Evolutionary conservation across 2,888 invertebrate species (phyloP).

Genomic region (Apomyelois bistriatella): DNA sequence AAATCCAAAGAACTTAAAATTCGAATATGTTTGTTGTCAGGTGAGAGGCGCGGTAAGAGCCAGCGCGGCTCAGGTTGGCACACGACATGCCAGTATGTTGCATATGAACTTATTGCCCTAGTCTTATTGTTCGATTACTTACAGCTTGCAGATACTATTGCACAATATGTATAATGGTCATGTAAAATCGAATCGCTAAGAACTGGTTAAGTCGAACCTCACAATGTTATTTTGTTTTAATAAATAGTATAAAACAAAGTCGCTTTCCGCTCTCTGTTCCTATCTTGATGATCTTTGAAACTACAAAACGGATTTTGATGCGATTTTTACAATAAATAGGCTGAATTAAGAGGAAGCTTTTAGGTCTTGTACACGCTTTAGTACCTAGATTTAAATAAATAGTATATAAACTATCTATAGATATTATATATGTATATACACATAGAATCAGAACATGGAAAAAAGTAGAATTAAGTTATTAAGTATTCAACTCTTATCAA

Average conservation of each 20-base stretch:
- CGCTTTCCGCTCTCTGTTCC: too few relatives aligned
- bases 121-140: slow-evolving; percentile 12
- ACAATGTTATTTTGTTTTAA: too few relatives aligned
- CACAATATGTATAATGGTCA: not conserved
- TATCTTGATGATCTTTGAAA: too few relatives aligned
- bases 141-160: not conserved
- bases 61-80: slow-evolving; percentile 38
- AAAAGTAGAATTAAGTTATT: not conserved
- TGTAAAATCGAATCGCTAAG: not conserved
- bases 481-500: slow-evolving; percentile 12
- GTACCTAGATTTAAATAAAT: too few relatives aligned
- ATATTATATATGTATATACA: too few relatives aligned
- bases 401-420: too few relatives aligned
- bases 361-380: too few relatives aligned
- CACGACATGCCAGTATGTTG: slow-evolving; percentile 25
- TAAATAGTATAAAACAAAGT: too few relatives aligned
- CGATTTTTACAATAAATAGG: too few relatives aligned
- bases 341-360: too few relatives aligned
- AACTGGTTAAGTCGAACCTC: slow-evolving; percentile 1
- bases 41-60: slow-evolving; percentile 16
- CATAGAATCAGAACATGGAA: not conserved
- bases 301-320: too few relatives aligned
- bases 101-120: slow-evolving; percentile 29
- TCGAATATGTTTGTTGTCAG: not conserved
- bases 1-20: not conserved